Evolutionary conservation across 2,888 invertebrate species (phyloP), one percentile per base, ranked within the genome.

Genomic region (Acronicta leporina): DNA sequence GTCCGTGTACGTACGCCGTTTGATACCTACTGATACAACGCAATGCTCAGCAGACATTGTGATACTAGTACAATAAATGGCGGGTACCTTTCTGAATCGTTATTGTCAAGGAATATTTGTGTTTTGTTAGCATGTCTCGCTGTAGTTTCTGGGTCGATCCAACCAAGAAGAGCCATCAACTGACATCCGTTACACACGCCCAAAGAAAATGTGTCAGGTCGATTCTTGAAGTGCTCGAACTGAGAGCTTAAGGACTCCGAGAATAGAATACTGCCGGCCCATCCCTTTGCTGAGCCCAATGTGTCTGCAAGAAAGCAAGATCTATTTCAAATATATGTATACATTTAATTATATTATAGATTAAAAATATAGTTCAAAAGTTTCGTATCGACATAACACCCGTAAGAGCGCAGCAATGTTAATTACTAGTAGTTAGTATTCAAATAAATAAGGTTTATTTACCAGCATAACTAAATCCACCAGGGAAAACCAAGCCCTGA

Each of bases 171-270:
- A 6, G 97, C 98, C 98, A 99, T 98, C 70, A 99, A 92, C 86
- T 99, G 99, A 84, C 99, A 99, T 0, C 99, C 99, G 88, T 99
- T 99, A 86, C 99, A 99, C n/a, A 99, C 97, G 33, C 99, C 99
- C 72, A 99, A 95, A 52, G 99, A 99, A 89, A 99, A 99, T 0
- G 98, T 98, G 85, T 99, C 97, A 0, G 93, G 84, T 13, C 97
- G 95, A 40, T 93, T 91, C 75, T 95, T 95, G 91, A 99, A 99
- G 54, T 95, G 94, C 20, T 96, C 92, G 76, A 99, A 97, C 86
- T 99, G 98, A 0, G 95, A 92, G 67, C 95, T 95, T n/a, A 99
- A 87, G 2, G 94, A 93, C 10, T 96, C 95, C 77, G 98, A 97
- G 88, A 98, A 98, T 41, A 97, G 90, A 44, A 99, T 96, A 71